Conservation (phyloP, 2,888 invertebrate genomes). For the Scaptomyza caliginosa region DNA sequence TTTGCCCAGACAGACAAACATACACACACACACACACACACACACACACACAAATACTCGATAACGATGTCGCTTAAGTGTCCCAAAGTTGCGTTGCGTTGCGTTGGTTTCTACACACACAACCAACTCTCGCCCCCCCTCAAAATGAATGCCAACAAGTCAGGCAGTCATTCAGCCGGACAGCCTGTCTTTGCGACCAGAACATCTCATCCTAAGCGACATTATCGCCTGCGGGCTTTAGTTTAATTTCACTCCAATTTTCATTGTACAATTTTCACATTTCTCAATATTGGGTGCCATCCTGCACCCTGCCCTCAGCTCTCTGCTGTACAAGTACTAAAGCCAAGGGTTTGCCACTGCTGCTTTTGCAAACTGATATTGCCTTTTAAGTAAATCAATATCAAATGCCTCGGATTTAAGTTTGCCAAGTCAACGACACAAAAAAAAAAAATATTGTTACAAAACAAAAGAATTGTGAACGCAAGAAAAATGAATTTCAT, state of each 20-base stretch:
- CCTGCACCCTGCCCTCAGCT: background rate
- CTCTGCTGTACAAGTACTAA: background rate
- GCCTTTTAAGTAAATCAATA: conserved; percentile 77
- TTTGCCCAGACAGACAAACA: conserved; percentile 29
- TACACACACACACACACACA: conserved; percentile 8
- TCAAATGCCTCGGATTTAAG: conserved; percentile 74
- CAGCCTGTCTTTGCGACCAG: conserved; percentile 18
- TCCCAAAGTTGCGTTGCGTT: conserved; percentile 64
- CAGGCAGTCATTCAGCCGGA: conserved; percentile 47
- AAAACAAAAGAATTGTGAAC: conserved; percentile 21
- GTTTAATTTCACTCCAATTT: conserved; percentile 76
- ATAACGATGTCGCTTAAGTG: conserved; percentile 68
- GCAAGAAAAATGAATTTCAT: conserved; percentile 3
- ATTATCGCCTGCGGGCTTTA: conserved; percentile 71
- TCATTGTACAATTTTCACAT: conserved; percentile 77
- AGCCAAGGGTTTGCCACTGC: conserved; percentile 55
- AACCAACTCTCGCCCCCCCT: background rate
- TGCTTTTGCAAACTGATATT: conserved; percentile 68
- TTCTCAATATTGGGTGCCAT: conserved; percentile 57
- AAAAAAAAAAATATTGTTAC: conserved; percentile 6
- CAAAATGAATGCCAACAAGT: conserved; percentile 74
- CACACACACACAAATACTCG: conserved; percentile 18
- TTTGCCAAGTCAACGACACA: conserved; percentile 58
- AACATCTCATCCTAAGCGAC: conserved; percentile 18
- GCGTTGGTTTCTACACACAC: conserved; percentile 51